These are phyloP conservation scores for Neoniphon sammara DNA, from an alignment of 2,797 vertebrate species.

Conservation along the genomic window DNA sequence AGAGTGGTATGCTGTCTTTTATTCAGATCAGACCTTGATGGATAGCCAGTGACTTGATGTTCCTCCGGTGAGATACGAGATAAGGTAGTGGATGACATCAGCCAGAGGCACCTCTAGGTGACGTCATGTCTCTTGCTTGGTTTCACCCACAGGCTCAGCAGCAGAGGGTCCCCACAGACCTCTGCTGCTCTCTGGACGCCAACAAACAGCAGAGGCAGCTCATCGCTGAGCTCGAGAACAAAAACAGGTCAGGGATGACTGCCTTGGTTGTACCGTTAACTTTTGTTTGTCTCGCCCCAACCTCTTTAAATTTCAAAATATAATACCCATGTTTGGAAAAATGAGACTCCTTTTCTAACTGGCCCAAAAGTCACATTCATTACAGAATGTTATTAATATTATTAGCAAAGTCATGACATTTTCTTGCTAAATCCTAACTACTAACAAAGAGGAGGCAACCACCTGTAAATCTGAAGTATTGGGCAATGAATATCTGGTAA, in stretches of 20 bases:
- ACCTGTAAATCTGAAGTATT: too few species aligned
- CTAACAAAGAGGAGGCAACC: too few species aligned
- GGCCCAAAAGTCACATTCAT: neutral
- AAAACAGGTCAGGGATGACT: conserved; percentile 90
- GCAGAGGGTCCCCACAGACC: conserved; percentile 91
- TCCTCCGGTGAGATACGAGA: conserved; percentile 55
- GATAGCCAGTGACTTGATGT: conserved; percentile 60
- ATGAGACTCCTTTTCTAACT: conserved; percentile 6
- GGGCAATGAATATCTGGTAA: too few species aligned
- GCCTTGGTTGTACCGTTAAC: conserved; percentile 12
- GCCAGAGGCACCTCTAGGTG: conserved; percentile 53
- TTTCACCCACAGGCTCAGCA: conserved; percentile 85
- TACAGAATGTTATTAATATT: neutral
- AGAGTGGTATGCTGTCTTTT: conserved; percentile 28
- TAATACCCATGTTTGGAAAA: conserved; percentile 15
- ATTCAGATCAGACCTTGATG: conserved; percentile 50
- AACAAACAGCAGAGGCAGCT: conserved; percentile 98
- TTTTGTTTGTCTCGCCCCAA: conserved; percentile 25
- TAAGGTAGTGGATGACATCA: conserved; percentile 67
- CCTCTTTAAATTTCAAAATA: neutral
- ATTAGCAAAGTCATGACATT: too few species aligned
- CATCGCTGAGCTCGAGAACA: conserved; percentile 98
- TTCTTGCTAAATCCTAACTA: too few species aligned
- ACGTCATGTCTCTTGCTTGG: conserved; percentile 58
- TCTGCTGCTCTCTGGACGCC: conserved; percentile 94